A percentile compares a stretch with the other conserved stretches of the same genome.
phyloP scores from a whole-genome alignment of 2,113 vertebrate species.

The Centropus bengalensis region DNA sequence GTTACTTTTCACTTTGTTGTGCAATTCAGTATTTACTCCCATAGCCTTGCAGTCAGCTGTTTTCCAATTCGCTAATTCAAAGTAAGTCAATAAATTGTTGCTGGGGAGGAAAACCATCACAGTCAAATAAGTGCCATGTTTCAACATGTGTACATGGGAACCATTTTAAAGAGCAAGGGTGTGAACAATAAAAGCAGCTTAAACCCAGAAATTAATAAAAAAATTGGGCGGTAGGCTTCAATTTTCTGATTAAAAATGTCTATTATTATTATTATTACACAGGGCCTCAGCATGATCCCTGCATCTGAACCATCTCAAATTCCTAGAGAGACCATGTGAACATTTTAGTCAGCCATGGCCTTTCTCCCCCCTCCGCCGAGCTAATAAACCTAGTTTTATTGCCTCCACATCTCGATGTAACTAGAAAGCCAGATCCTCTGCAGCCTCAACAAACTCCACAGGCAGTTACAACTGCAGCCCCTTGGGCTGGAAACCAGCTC shows the following conservation, averaged over 20 bases:
- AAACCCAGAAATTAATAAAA: background rate
- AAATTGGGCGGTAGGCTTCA: background rate
- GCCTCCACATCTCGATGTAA: background rate
- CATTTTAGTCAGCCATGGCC: background rate
- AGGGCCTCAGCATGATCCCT: background rate
- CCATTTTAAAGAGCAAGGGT: background rate
- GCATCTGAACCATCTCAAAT: background rate
- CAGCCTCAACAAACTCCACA: background rate
- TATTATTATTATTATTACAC: background rate
- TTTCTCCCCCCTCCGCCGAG: background rate
- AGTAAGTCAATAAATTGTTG: slow-evolving; percentile 31
- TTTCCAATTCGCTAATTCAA: slow-evolving; percentile 18
- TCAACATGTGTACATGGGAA: background rate
- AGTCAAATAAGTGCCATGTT: background rate
- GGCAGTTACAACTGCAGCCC: background rate
- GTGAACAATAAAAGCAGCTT: background rate
- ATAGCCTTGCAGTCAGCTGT: background rate
- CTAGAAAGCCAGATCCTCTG: background rate
- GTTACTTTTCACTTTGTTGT: background rate
- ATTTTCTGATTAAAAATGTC: background rate
- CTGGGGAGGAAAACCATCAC: slow-evolving; percentile 6
- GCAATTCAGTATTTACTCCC: background rate
- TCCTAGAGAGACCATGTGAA: background rate
- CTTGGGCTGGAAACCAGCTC: background rate
- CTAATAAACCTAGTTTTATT: background rate